Base-by-base conservation (phyloP, 2,113 vertebrate species). In the Corythoichthys intestinalis region DNA sequence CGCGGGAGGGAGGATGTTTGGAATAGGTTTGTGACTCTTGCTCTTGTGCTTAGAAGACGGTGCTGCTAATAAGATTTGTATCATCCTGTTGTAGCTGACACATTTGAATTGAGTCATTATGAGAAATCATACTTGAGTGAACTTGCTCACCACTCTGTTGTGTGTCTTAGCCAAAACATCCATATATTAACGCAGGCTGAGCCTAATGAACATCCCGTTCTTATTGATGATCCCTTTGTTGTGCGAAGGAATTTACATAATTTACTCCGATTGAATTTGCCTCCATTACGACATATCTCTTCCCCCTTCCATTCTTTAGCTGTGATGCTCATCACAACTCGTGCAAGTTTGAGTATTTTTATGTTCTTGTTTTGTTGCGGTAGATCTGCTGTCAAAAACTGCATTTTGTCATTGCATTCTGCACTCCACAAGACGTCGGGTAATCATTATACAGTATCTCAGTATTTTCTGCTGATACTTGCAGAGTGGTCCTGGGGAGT, bases 181-280 rank as follows among this genome's bases (percentile, higher is more conserved):
- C 83, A 88, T 88, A 88, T 84, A 86, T 90, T 88, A 91, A 82
- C 68, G 68, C 78, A 72, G 13, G 71, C 83, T 83, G 74, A 82
- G 77, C 56, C 69, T 90, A 90, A 89, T 89, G 84, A 90, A 88
- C 83, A 82, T 81, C 85, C 73, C 28, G 69, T 73, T 86, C 80
- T 90, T 86, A 90, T 86, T 91, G 87, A 91, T 88, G 83, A 84
- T 83, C 82, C 86, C 71, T 82, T 88, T 86, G 89, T 90, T 86
- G 79, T 83, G 76, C 44, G 58, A 63, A 72, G 76, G 70, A 87
- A 87, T 91, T 90, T 82, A 81, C 88, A 89, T 90, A 88, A 88
- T 85, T 86, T 82, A 76, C 80, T 67, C 70, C 70, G 81, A 89
- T 89, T 88, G 86, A 81, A 86, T 88, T 84, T 79, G 70, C 76